These are phyloP conservation scores for Venustoraphidia nigricollis DNA, from an alignment of 2,888 invertebrate species.

Conservation along the genomic window DNA sequence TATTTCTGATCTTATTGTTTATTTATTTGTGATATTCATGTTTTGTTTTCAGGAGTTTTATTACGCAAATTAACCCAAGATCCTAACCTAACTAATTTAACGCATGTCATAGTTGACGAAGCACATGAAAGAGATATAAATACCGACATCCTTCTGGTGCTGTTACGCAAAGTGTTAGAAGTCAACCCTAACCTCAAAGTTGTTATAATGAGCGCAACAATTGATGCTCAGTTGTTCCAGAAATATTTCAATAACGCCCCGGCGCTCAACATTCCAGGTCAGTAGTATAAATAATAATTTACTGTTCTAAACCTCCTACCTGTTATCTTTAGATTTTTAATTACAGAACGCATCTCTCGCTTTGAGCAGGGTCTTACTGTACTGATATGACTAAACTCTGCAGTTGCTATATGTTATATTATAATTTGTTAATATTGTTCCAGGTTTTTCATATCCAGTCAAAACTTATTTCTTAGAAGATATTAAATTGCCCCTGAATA, in stretches of 20 bases:
- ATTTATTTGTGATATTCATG: not conserved
- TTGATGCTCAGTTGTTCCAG: conserved; percentile 44
- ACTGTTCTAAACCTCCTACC: not conserved
- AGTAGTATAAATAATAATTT: not conserved
- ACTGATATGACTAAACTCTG: too few species aligned
- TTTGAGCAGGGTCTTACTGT: too few species aligned
- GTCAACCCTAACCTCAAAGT: conserved; percentile 39
- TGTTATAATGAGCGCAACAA: conserved; percentile 58
- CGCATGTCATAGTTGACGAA: conserved; percentile 58
- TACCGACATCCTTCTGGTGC: conserved; percentile 45
- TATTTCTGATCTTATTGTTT: not conserved
- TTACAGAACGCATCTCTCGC: conserved; percentile 28
- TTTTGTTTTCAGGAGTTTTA: conserved; percentile 15
- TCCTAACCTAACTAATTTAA: conserved; percentile 34
- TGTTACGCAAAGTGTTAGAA: conserved; percentile 37
- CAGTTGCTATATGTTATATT: too few species aligned
- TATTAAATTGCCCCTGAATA: conserved; percentile 24
- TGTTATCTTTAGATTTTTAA: conserved; percentile 8
- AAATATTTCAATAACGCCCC: conserved; percentile 31
- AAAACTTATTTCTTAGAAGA: conserved; percentile 39
- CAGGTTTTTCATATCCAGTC: conserved; percentile 44
- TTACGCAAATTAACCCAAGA: conserved; percentile 27
- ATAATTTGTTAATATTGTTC: too few species aligned
- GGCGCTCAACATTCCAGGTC: conserved; percentile 24
- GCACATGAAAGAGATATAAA: conserved; percentile 57